Evolutionary conservation across 2,113 vertebrate species (phyloP).

Genomic region (Indicator maculatus): DNA sequence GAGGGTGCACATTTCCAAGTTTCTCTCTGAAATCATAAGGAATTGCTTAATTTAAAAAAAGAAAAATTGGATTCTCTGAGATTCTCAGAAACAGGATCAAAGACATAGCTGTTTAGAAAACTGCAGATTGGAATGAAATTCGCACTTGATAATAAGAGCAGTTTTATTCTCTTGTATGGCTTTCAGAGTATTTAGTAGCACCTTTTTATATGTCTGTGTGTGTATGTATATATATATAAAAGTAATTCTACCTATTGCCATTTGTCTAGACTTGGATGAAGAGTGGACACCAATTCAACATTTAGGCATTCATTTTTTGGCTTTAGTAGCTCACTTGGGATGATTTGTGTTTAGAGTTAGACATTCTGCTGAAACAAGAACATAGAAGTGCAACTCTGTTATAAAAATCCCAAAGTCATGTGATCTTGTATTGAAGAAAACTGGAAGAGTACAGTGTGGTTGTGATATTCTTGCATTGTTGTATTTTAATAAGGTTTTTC

Average conservation of each 20-base stretch:
- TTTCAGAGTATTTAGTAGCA: neutral
- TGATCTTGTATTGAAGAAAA: neutral
- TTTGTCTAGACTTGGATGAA: neutral
- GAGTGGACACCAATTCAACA: neutral
- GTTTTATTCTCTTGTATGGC: neutral
- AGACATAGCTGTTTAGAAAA: neutral
- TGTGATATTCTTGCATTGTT: fast-evolving
- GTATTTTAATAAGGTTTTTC: neutral
- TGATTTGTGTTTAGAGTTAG: neutral
- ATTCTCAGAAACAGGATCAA: neutral
- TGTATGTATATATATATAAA: neutral
- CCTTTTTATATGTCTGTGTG: neutral
- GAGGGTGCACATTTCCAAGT: neutral
- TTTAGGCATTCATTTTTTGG: neutral
- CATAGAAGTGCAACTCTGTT: neutral
- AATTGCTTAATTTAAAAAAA: neutral
- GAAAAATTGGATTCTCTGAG: neutral
- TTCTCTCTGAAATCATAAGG: neutral
- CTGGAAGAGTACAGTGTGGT: neutral
- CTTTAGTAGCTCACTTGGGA: neutral
- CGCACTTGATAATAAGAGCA: neutral
- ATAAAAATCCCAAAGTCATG: neutral
- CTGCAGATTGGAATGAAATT: neutral
- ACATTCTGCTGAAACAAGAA: neutral
- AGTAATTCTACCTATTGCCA: neutral